Base-by-base conservation (phyloP, 1,140 invertebrate species). In the Meloidogyne hapla region DNA sequence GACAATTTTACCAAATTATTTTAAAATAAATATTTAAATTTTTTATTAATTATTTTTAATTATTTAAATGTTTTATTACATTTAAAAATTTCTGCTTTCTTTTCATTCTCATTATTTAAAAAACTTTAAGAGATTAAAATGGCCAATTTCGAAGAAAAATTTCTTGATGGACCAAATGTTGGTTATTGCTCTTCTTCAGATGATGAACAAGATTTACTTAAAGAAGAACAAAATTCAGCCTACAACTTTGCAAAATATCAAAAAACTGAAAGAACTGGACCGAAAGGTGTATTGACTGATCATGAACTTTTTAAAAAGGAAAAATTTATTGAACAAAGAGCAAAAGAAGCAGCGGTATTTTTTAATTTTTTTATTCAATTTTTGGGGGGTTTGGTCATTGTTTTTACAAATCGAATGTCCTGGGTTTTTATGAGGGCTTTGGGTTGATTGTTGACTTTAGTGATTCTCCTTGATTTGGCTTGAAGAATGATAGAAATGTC, bases 251-350 rank as follows among this genome's bases (percentile, higher is more conserved):
- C 68, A 25, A 23, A 38, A 21, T 61, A 6, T 33, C 78, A 40
- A 13, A 69, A 66, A 26, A 33, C 33, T 18, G 25, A 18, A n/a
- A 76, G 70, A 23, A 84, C 81, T 42, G 81, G 81, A 2, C 82
- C 81, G 8, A 82, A 82, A 45, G 82, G 82, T 63, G 81, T 82
- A n/a, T 61, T 82, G 15, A 74, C 80, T 9, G 81, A 82, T 63
- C 83, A 83, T 73, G 38, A 71, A 21, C 68, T 38, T 33, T 40
- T 40, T 77, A 28, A 63, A 15, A 21, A n/a, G 15, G 62, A 74
- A 40, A 76, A 77, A 21, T 40, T 33, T 33, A 28, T 64, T 21
- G 28, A 73, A 40, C 26, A 40, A n/a, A 61, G 18, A 28, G 33
- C 40, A 18, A 64, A 64, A 4, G 78, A 81, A 26, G 38, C 38